Percentiles rank a stretch among this genome's conserved stretches.
phyloP scores from a whole-genome alignment of 2,888 invertebrate genomes.

The Nephrotoma guestfalica region DNA sequence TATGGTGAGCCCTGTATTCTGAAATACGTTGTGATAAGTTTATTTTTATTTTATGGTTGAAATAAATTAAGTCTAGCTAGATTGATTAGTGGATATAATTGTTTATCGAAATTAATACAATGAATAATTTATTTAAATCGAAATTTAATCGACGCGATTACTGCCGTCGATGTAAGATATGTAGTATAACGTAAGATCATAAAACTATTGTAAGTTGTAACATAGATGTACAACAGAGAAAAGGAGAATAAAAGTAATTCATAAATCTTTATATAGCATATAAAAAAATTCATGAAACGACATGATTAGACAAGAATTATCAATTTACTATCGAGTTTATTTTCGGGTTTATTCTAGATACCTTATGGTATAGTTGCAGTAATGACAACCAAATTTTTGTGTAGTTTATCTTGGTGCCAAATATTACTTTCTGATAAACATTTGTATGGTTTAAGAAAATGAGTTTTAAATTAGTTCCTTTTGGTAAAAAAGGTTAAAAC shows the following conservation, averaged over 20 bases:
- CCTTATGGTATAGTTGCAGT: too few relatives aligned
- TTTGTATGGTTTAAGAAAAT: too few relatives aligned
- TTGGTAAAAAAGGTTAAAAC: background rate
- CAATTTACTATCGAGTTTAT: background rate
- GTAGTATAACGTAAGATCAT: background rate
- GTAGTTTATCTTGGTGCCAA: too few relatives aligned
- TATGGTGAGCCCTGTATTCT: background rate
- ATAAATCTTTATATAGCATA: background rate
- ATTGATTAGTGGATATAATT: background rate
- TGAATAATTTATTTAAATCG: background rate
- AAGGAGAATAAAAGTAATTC: background rate
- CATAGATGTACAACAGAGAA: background rate
- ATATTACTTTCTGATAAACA: too few relatives aligned
- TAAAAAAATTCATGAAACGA: background rate
- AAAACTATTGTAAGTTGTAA: background rate
- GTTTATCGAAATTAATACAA: background rate
- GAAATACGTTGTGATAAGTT: background rate
- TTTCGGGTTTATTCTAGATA: background rate
- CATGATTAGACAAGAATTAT: background rate
- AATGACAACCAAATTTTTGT: too few relatives aligned
- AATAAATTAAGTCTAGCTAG: background rate
- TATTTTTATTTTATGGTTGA: background rate
- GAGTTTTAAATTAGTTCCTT: too few relatives aligned
- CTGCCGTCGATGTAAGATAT: background rate
- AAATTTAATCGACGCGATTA: background rate